These are phyloP conservation scores for Climacteris rufus DNA, from an alignment of 2,113 vertebrate species.

Conservation along the genomic window DNA sequence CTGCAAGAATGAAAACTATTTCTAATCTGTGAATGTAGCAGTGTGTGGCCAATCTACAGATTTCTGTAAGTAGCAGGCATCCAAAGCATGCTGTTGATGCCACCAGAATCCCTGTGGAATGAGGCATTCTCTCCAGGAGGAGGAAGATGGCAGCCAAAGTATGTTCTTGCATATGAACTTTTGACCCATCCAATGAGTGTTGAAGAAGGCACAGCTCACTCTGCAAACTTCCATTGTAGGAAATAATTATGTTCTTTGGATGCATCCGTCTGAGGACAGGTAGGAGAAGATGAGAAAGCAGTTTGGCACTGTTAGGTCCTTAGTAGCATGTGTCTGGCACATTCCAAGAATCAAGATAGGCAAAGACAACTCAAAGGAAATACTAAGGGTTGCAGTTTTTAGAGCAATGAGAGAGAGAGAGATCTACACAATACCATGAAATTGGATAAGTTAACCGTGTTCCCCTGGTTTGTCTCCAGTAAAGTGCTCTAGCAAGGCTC, in stretches of 20 bases:
- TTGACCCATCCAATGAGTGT: neutral
- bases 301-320: neutral
- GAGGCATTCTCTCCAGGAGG: neutral
- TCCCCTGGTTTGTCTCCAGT: neutral
- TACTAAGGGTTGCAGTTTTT: neutral
- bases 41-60: neutral
- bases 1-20: neutral
- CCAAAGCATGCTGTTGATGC: neutral
- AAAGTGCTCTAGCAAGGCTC: neutral
- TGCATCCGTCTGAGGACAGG: neutral
- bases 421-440: neutral
- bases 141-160: neutral
- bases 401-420: neutral
- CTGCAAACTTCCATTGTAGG: neutral
- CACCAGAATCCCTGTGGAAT: neutral
- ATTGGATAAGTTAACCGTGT: neutral
- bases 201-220: neutral
- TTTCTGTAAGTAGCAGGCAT: neutral
- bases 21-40: neutral
- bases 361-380: neutral
- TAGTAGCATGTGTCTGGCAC: neutral
- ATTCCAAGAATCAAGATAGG: neutral
- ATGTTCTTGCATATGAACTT: neutral
- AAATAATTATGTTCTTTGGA: neutral
- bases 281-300: neutral